Conservation (phyloP, 2,113 vertebrate species). For the Indicator maculatus region DNA sequence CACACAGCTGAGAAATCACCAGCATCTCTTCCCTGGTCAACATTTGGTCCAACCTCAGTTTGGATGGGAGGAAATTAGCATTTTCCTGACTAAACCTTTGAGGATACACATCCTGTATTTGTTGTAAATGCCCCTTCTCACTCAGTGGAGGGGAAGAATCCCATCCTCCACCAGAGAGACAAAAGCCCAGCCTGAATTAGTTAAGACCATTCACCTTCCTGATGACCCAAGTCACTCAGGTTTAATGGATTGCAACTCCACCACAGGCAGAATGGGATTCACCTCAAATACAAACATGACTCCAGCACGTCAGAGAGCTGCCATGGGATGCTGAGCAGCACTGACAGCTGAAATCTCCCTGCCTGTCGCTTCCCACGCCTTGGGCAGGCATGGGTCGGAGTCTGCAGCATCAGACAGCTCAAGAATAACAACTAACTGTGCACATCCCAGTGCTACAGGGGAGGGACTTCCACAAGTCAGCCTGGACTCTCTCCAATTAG, state of each 20-base stretch:
- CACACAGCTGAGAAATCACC: background rate
- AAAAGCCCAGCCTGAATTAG: background rate
- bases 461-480: background rate
- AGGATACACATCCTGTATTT: fast-evolving
- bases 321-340: background rate
- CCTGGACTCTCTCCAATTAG: background rate
- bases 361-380: background rate
- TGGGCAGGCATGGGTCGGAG: background rate
- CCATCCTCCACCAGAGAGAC: fast-evolving
- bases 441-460: background rate
- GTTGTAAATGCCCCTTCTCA: background rate
- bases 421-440: background rate
- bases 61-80: background rate
- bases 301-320: background rate
- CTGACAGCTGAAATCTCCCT: background rate
- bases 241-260: background rate
- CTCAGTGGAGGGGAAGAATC: background rate
- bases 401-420: background rate
- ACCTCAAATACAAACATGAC: background rate
- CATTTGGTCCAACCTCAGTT: background rate
- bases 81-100: background rate
- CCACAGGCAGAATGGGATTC: background rate
- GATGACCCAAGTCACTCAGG: background rate
- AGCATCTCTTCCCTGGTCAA: background rate
- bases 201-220: background rate